Conservation (phyloP, 2,113 vertebrate genomes). For the Xiphias gladius region DNA sequence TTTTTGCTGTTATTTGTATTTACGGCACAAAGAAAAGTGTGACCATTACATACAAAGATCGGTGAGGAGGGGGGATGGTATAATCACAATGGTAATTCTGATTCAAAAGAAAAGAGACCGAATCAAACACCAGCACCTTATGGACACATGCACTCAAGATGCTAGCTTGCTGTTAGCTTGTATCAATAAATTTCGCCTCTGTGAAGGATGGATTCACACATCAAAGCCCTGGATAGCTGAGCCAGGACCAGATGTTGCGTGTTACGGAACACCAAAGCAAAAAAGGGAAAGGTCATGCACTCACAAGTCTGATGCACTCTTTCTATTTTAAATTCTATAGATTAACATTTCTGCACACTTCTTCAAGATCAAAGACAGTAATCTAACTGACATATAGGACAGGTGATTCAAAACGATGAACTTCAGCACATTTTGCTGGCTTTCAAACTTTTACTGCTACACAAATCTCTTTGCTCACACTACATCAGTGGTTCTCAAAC, state of each 20-base stretch:
- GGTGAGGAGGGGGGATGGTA: neutral
- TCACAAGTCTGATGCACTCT: neutral
- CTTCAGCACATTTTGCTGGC: neutral
- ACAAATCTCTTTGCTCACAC: neutral
- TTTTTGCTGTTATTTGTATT: conserved; percentile 21
- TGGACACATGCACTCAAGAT: neutral
- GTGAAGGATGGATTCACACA: conserved; percentile 19
- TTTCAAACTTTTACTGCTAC: neutral
- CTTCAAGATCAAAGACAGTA: neutral
- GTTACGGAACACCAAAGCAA: conserved; percentile 29
- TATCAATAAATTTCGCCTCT: conserved; percentile 5
- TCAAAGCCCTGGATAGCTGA: conserved; percentile 31
- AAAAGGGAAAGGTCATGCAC: neutral
- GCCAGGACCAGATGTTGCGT: conserved; percentile 17
- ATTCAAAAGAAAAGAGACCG: conserved; percentile 5
- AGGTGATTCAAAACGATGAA: neutral
- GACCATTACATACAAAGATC: conserved; percentile 12
- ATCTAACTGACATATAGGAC: neutral
- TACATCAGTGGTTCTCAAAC: no score
- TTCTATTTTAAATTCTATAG: neutral
- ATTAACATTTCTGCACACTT: neutral
- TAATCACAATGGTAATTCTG: conserved; percentile 9
- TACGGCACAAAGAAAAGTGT: conserved; percentile 21
- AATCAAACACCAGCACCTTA: neutral
- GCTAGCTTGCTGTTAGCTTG: neutral